phyloP scores from a whole-genome alignment of 64 coral and sea anemone species.

The Actinia tenebrosa region DNA sequence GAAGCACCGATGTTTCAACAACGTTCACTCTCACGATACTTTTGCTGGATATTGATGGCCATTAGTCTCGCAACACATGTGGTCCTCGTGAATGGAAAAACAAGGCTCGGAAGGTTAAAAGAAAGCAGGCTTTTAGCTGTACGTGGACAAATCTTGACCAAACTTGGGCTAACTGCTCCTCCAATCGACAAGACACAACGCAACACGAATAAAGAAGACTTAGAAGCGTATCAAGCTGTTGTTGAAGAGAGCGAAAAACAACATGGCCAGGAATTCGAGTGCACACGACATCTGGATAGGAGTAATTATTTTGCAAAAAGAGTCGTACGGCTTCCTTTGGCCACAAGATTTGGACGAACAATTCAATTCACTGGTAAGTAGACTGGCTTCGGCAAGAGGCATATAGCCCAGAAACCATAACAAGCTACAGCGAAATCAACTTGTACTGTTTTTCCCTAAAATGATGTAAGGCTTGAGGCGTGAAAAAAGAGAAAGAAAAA shows the following conservation, averaged over 20 bases:
- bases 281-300: neutral
- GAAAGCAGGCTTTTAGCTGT: neutral
- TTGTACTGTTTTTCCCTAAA: neutral
- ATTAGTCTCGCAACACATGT: neutral
- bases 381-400: neutral
- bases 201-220: neutral
- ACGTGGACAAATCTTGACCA: constrained; percentile 13
- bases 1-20: neutral
- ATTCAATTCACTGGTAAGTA: neutral
- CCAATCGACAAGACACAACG: neutral
- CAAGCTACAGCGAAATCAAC: neutral
- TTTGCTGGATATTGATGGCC: neutral
- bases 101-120: neutral
- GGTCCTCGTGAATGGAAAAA: neutral
- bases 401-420: neutral
- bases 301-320: constrained; percentile 13
- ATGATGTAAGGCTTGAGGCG: too few relatives aligned
- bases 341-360: neutral
- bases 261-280: neutral
- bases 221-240: constrained; percentile 6
- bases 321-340: neutral
- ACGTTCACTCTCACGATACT: neutral
- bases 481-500: too few relatives aligned
- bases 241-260: neutral
- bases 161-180: constrained; percentile 3